Percentiles rank a stretch among this genome's conserved stretches.
These are phyloP conservation scores for Drosophila maculinotata DNA, from an alignment of 2,888 invertebrate species.

Conservation along the genomic window DNA sequence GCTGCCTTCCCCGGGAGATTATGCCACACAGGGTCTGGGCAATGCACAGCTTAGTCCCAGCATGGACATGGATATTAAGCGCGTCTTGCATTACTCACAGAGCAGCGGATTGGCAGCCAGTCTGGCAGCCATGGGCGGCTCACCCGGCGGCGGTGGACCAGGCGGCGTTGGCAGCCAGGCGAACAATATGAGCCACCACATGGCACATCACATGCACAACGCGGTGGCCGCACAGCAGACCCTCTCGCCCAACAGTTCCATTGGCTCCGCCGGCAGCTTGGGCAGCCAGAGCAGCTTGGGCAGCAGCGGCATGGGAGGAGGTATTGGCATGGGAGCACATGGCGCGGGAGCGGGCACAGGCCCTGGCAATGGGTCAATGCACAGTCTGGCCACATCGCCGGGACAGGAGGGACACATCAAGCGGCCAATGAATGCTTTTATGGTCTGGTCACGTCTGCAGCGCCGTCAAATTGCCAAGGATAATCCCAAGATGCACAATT, in stretches of 20 bases:
- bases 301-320: slow-evolving; percentile 71
- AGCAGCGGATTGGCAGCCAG: slow-evolving; percentile 82
- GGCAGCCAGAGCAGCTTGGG: slow-evolving; percentile 70
- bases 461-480: slow-evolving; percentile 96
- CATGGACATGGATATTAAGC: slow-evolving; percentile 84
- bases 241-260: slow-evolving; percentile 83
- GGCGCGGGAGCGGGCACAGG: slow-evolving; percentile 30
- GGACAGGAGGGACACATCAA: slow-evolving; percentile 93
- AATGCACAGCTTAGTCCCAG: slow-evolving; percentile 76
- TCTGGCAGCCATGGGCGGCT: slow-evolving; percentile 84
- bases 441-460: slow-evolving; percentile 97
- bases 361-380: slow-evolving; percentile 51
- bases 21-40: slow-evolving; percentile 81
- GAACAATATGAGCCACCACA: slow-evolving; percentile 82
- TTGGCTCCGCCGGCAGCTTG: slow-evolving; percentile 74
- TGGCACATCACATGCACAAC: slow-evolving; percentile 74
- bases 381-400: slow-evolving; percentile 82
- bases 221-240: slow-evolving; percentile 79
- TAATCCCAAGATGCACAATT: slow-evolving; percentile 97
- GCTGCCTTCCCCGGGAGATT: slow-evolving; percentile 83
- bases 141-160: slow-evolving; percentile 82
- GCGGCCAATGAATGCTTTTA: slow-evolving; percentile 99
- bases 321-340: slow-evolving; percentile 52
- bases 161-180: slow-evolving; percentile 77
- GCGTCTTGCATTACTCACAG: slow-evolving; percentile 85